These are phyloP conservation scores for Sparus aurata DNA, from an alignment of 2,797 vertebrate genomes.

Conservation along the genomic window DNA sequence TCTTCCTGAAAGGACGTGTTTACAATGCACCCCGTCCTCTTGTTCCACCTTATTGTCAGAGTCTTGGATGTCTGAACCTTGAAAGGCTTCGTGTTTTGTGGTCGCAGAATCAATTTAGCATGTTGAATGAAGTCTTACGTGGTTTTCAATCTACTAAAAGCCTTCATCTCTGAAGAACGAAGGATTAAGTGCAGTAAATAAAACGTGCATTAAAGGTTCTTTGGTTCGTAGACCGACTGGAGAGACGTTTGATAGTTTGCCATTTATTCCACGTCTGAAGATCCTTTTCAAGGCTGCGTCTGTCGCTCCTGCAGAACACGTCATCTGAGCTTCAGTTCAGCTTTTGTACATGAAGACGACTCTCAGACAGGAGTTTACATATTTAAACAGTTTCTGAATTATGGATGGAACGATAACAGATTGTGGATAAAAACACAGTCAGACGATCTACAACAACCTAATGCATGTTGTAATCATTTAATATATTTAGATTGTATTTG, in stretches of 20 bases:
- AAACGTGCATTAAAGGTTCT: conserved; percentile 22
- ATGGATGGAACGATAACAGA: no score
- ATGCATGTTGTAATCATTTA: no score
- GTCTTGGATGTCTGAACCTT: conserved; percentile 28
- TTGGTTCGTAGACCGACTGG: not conserved
- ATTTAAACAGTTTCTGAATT: conserved; percentile 2
- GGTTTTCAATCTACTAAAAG: conserved; percentile 19
- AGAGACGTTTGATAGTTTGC: not conserved
- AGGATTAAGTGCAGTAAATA: conserved; percentile 40
- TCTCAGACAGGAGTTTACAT: not conserved
- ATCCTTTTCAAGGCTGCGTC: not conserved
- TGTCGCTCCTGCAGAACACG: not conserved
- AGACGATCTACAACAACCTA: no score
- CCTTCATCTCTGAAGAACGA: not conserved
- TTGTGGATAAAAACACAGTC: no score
- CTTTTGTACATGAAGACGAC: no score
- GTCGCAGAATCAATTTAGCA: conserved; percentile 31
- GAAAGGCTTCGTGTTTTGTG: conserved; percentile 16
- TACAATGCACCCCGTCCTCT: conserved; percentile 54
- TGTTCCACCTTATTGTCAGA: conserved; percentile 25
- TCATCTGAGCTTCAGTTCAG: not conserved
- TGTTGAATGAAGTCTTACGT: conserved; percentile 43
- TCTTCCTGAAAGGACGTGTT: conserved; percentile 54
- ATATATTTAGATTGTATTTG: no score
- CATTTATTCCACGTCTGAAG: conserved; percentile 5